These are phyloP conservation scores for Acronicta psi DNA, from an alignment of 2,888 invertebrate species.

Conservation along the genomic window DNA sequence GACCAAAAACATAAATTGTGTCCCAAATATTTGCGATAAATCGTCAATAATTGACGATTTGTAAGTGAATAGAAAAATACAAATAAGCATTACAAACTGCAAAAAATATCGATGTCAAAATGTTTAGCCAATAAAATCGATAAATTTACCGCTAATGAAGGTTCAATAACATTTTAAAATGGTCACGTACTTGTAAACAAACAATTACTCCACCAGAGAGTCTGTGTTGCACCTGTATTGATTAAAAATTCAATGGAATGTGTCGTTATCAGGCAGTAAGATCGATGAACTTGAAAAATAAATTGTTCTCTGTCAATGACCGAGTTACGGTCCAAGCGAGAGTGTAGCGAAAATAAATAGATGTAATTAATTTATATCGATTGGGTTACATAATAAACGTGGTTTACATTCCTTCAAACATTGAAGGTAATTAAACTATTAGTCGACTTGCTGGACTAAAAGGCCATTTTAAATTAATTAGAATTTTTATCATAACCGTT, in stretches of 20 bases:
- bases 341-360: slow-evolving; percentile 25
- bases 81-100: background rate
- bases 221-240: slow-evolving; percentile 23
- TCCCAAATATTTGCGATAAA: no score
- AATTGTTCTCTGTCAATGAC: slow-evolving; percentile 49
- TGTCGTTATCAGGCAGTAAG: slow-evolving; percentile 41
- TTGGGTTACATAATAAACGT: slow-evolving; percentile 22
- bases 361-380: slow-evolving; percentile 27
- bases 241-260: slow-evolving; percentile 33
- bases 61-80: background rate
- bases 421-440: slow-evolving; percentile 32
- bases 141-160: slow-evolving; percentile 13
- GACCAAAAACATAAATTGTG: no score
- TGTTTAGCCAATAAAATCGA: slow-evolving; percentile 2
- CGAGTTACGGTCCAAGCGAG: slow-evolving; percentile 33
- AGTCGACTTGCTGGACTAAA: no score
- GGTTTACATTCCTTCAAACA: slow-evolving; percentile 18
- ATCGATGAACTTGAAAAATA: slow-evolving; percentile 49
- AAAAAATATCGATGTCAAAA: slow-evolving; percentile 7
- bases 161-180: slow-evolving; percentile 17
- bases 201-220: slow-evolving; percentile 18
- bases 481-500: no score
- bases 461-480: no score
- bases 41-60: no score
- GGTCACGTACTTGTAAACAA: slow-evolving; percentile 25